Evolutionary conservation across 2,888 invertebrate species (phyloP), one percentile per base, ranked within the genome.

Genomic region (Buathra laborator): DNA sequence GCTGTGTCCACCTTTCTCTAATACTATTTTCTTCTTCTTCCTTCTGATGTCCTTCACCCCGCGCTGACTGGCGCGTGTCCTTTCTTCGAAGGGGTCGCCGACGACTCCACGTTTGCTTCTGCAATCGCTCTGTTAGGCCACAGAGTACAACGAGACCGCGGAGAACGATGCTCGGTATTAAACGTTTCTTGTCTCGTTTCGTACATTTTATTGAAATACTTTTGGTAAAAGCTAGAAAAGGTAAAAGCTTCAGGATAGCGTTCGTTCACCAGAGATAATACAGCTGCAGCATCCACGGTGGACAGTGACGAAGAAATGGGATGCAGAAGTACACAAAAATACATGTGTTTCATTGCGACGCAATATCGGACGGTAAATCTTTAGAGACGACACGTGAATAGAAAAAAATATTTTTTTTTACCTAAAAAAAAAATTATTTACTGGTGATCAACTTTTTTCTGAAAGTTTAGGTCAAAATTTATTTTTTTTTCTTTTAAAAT

Each of bases 31-130:
- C 64, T 37, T 67, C 67, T 62, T 72, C 44, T 81, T 72, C 44
- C 44, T 37, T 43, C 56, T 48, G 59, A 46, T 66, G 37, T 53
- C 66, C 66, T 24, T 67, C 72, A 12, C 56, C 70, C 32, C 44
- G 66, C 59, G 53, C 80, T 71, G 44, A 48, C 64, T 64, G 79
- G 79, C 79, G 79, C 80, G 83, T 80, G 80, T 76, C 75, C 80
- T 71, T 79, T 53, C 71, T 76, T 51, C 70, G 24, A 51, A 77
- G 72, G 72, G 77, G 67, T 78, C 59, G 72, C 46, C 48, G 59
- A 16, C 32, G 3, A 62, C 5, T 70, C 53, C 71, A 19, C 51
- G 81, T 46, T 74, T 37, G 32, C 12, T 62, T 68, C 67, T 67
- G 64, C 66, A 48, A 48, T 53, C 64, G 76, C 6, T 48, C 48